These are phyloP conservation scores for Argynnis bischoffii DNA, from an alignment of 2,888 invertebrate genomes.

Conservation along the genomic window DNA sequence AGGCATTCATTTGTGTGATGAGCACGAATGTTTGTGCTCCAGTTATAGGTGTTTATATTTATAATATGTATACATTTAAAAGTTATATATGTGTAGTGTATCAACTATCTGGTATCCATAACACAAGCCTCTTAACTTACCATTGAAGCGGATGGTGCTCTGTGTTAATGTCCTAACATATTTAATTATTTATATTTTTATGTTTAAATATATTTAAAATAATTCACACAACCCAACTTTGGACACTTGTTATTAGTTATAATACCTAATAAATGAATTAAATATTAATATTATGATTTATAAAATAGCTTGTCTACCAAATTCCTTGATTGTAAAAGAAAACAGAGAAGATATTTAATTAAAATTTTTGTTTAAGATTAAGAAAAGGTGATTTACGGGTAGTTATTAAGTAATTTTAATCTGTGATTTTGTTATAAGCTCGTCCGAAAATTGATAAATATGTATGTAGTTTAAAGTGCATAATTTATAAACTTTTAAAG, in stretches of 20 bases:
- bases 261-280: background rate
- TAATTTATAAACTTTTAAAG: background rate
- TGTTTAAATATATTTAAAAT: too few relatives aligned
- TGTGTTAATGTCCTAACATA: too few relatives aligned
- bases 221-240: too few relatives aligned
- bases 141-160: too few relatives aligned
- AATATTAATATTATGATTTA: background rate
- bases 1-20: too few relatives aligned
- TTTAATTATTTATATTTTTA: too few relatives aligned
- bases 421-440: constrained; percentile 30
- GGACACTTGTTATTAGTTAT: background rate
- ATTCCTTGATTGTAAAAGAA: background rate
- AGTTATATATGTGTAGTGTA: too few relatives aligned
- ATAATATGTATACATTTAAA: too few relatives aligned
- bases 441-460: background rate
- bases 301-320: constrained; percentile 5
- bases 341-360: background rate
- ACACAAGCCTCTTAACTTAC: too few relatives aligned
- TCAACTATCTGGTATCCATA: too few relatives aligned
- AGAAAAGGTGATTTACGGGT: constrained; percentile 12
- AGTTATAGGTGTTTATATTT: too few relatives aligned
- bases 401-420: constrained; percentile 19
- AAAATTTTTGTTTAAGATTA: background rate
- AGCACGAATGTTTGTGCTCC: too few relatives aligned
- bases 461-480: background rate